A percentile compares a stretch with the other conserved stretches of the same genome.
Evolutionary conservation across 1,140 invertebrate genomes (phyloP).

Genomic region (Dufourea novaeangliae): DNA sequence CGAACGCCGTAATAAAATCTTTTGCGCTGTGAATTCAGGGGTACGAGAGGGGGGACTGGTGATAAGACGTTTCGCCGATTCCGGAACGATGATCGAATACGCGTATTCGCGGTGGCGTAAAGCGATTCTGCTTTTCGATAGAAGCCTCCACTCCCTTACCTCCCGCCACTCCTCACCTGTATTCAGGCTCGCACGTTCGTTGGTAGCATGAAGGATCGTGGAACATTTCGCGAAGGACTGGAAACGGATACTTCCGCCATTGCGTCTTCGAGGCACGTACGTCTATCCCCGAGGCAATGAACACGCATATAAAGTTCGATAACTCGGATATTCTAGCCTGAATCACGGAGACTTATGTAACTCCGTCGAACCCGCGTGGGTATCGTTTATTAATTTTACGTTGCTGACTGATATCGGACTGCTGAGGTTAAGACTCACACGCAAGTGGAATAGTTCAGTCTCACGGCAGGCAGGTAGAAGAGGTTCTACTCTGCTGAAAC

Average conservation of each 20-base stretch:
- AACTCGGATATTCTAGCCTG: conserved; percentile 60
- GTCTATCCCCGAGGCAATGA: conserved; percentile 63
- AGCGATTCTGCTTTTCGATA: conserved; percentile 15
- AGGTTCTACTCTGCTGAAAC: too few species aligned
- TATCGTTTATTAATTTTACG: background rate
- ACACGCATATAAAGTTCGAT: conserved; percentile 69
- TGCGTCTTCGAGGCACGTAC: conserved; percentile 71
- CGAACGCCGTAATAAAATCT: conserved; percentile 20
- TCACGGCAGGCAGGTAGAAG: too few species aligned
- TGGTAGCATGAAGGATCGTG: background rate
- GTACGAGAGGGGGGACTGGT: background rate
- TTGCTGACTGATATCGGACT: too few species aligned
- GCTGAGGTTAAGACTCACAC: too few species aligned
- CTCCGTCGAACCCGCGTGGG: background rate
- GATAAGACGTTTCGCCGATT: conserved; percentile 20
- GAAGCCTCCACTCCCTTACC: too few species aligned
- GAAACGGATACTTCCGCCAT: conserved; percentile 68
- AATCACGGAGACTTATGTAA: conserved; percentile 37
- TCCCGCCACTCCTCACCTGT: background rate
- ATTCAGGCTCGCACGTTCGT: background rate
- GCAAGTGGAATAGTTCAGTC: too few species aligned
- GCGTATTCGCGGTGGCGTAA: background rate
- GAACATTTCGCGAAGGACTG: background rate
- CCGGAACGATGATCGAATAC: conserved; percentile 22
- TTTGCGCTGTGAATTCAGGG: background rate